Evolutionary conservation across 92 coral and sea anemone species (phyloP), one percentile per base, ranked within the genome.

Genomic region (Zoanthus sociatus): DNA sequence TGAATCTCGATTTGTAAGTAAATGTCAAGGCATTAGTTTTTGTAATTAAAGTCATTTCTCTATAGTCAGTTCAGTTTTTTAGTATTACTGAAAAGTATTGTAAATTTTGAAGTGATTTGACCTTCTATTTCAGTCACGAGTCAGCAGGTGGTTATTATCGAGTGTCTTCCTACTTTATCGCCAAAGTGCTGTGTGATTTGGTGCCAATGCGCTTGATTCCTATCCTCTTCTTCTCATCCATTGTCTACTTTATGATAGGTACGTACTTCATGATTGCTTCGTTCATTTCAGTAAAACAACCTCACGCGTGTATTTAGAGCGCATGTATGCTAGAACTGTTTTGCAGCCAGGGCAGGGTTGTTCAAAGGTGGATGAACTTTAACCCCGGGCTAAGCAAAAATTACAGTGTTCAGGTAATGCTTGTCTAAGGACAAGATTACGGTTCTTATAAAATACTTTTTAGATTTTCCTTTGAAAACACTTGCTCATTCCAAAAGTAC

Each of bases 211-310:
- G 98, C 31, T 92, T 95, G 37, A 46, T 96, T 13, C 96, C 98
- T 1, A 88, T 91, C 72, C 42, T 89, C 20, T 86, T 66, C 21
- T 96, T 96, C 83, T 90, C 94, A n/a, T 77, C 92, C 42, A 89
- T 96, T 42, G 97, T 91, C 54, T 96, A 96, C 79, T 96, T 94
- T 76, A 96, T 96, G 98, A 90, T 92, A 77, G 98, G 98, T 94
- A 85, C 26, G 94, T 83, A 67, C 11, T 31, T 46, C 60, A 6
- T 53, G 26, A 9, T 76, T 20, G 9, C 37, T 77, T 14, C 18
- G 50, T 81, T 18, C 60, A 48, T 33, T 33, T 33, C n/a, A n/a
- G n/a, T n/a, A n/a, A 33, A 33, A 33, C 1, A 33, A 33, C 2
- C 42, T 33, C 42, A 33, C 42, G 42, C 42, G 3, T 1, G 42